These are phyloP conservation scores for Salminus brasiliensis DNA, from an alignment of 2,113 vertebrate species.

Conservation along the genomic window DNA sequence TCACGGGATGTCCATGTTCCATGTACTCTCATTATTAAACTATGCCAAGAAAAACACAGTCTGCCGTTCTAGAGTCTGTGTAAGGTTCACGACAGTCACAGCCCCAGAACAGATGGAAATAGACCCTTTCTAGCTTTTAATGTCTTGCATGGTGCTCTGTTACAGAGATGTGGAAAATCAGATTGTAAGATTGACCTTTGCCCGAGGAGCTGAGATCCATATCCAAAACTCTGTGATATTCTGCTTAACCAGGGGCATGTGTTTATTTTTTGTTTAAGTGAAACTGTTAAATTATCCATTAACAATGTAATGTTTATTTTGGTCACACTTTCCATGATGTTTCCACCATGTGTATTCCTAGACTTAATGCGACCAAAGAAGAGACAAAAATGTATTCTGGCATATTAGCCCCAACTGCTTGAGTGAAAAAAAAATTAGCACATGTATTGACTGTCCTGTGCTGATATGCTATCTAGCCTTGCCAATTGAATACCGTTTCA, in stretches of 20 bases:
- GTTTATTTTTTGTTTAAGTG: not conserved
- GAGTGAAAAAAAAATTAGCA: not conserved
- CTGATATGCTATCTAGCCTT: not conserved
- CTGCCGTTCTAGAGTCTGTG: not conserved
- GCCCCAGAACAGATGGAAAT: not conserved
- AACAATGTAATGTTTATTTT: not conserved
- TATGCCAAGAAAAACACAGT: too few species aligned
- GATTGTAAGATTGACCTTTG: not conserved
- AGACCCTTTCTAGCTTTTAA: not conserved
- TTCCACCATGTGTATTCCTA: not conserved
- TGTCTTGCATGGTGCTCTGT: not conserved
- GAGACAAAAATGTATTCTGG: not conserved
- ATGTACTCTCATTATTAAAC: too few species aligned
- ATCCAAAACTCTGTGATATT: not conserved
- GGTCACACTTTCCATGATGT: not conserved
- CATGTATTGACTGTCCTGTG: not conserved
- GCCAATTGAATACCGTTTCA: not conserved
- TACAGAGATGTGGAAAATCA: not conserved
- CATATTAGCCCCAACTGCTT: not conserved
- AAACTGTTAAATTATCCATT: not conserved
- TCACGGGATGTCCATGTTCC: too few species aligned
- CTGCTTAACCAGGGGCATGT: slow-evolving; percentile 19
- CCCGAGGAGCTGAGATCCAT: not conserved
- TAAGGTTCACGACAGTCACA: not conserved
- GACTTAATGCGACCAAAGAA: not conserved